Conservation (phyloP, 2,888 invertebrate genomes). For the Andrena haemorrhoa region DNA sequence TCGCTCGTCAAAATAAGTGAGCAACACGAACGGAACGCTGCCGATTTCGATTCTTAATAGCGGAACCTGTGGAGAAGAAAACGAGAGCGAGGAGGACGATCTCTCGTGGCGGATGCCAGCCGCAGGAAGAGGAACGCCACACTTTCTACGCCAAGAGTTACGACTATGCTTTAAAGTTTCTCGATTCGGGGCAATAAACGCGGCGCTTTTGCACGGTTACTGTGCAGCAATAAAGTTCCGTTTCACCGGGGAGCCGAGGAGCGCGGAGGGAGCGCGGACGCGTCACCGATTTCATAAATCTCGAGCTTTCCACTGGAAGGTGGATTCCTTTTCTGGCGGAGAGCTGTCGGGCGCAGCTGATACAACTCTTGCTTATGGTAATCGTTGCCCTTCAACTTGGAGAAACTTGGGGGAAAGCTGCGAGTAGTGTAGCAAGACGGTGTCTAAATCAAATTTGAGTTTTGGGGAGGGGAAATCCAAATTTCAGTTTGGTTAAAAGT, state of each 20-base stretch:
- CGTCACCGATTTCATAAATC: not conserved
- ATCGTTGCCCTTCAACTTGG: not conserved
- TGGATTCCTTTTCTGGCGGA: not conserved
- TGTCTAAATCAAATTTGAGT: too few relatives aligned
- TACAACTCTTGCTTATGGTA: slow-evolving; percentile 2
- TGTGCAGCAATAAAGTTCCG: not conserved
- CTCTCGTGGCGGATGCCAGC: not conserved
- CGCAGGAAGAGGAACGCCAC: too few relatives aligned
- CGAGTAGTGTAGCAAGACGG: too few relatives aligned
- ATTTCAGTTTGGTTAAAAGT: too few relatives aligned
- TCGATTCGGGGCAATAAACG: slow-evolving; percentile 1
- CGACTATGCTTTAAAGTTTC: not conserved
- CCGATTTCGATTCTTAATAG: slow-evolving; percentile 11
- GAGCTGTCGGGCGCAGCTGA: not conserved
- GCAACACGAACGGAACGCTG: not conserved
- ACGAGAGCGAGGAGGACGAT: not conserved
- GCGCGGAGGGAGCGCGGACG: not conserved
- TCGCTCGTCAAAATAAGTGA: not conserved
- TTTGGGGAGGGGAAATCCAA: too few relatives aligned
- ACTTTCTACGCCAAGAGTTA: not conserved
- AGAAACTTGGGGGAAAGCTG: not conserved
- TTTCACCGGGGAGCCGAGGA: not conserved
- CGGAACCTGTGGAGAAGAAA: not conserved
- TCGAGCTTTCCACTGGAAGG: slow-evolving; percentile 2
- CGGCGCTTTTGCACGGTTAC: not conserved